Percentiles rank a stretch among this genome's conserved stretches.
These are phyloP conservation scores for Liodrosophila aerea DNA, from an alignment of 2,888 invertebrate species.

Conservation along the genomic window DNA sequence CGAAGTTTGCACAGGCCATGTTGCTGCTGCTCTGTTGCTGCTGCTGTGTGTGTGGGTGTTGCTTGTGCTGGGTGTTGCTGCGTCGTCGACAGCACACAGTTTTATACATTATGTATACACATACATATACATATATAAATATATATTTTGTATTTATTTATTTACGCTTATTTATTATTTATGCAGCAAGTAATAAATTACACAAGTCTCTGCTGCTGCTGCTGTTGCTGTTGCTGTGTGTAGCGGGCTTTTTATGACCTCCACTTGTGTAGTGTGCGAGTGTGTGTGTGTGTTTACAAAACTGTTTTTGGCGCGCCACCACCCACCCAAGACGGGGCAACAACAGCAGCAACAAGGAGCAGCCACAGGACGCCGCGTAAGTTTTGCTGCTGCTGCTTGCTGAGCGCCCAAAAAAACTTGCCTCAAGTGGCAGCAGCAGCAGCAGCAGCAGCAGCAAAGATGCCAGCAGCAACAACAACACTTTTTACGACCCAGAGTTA, in stretches of 20 bases:
- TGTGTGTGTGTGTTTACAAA: conserved; percentile 59
- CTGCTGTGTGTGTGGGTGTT: conserved; percentile 14
- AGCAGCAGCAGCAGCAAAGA: conserved; percentile 13
- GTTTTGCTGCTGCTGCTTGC: conserved; percentile 37
- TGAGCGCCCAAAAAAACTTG: conserved; percentile 48
- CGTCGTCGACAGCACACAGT: conserved; percentile 24
- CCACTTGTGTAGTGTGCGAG: conserved; percentile 11
- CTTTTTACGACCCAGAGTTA: conserved; percentile 49
- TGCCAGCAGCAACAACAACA: conserved; percentile 33
- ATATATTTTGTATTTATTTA: conserved; percentile 70
- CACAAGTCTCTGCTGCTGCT: conserved; percentile 54
- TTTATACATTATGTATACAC: conserved; percentile 14
- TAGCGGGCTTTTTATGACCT: conserved; percentile 8
- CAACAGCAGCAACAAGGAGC: conserved; percentile 14
- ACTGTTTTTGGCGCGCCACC: conserved; percentile 70
- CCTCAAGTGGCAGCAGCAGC: conserved; percentile 10
- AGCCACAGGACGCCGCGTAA: conserved; percentile 30
- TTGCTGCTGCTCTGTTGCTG: conserved; percentile 19
- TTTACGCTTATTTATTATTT: conserved; percentile 80
- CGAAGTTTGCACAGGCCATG: conserved; percentile 51
- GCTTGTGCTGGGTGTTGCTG: conserved; percentile 15
- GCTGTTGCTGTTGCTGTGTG: conserved; percentile 25
- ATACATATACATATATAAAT: conserved; percentile 27
- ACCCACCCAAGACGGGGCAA: conserved; percentile 31
- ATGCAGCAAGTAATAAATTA: conserved; percentile 80